Evolutionary conservation across 1,140 invertebrate genomes (phyloP).

Genomic region (Halesus radiatus): DNA sequence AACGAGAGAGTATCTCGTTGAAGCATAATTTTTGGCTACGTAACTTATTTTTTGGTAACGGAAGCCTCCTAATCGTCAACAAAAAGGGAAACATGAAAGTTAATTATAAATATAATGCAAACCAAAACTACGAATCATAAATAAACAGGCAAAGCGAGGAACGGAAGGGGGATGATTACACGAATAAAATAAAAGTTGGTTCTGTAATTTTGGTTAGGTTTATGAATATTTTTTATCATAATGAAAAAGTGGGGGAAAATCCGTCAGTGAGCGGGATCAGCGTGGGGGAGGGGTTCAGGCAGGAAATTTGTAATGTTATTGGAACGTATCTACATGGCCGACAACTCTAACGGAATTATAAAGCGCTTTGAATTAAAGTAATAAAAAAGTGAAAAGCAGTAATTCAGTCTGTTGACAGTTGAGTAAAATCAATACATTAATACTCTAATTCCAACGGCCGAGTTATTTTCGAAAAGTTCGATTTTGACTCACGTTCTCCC

Average conservation of each 20-base stretch:
- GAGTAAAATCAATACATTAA: too few relatives aligned
- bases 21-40: too few relatives aligned
- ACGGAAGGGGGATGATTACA: not conserved
- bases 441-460: too few relatives aligned
- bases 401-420: too few relatives aligned
- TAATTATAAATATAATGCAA: constrained; percentile 16
- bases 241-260: not conserved
- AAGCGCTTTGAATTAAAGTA: too few relatives aligned
- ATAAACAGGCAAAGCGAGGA: constrained; percentile 10
- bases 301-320: constrained; percentile 23
- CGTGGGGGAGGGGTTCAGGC: not conserved
- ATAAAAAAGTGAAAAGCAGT: too few relatives aligned
- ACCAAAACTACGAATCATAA: constrained; percentile 21
- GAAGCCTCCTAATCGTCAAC: too few relatives aligned
- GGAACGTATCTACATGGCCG: not conserved
- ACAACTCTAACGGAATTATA: not conserved
- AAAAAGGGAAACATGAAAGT: not conserved
- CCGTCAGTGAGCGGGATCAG: not conserved
- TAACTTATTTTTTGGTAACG: too few relatives aligned
- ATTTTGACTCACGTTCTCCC: too few relatives aligned
- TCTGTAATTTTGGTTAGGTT: not conserved
- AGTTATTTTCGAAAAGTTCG: too few relatives aligned
- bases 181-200: constrained; percentile 5
- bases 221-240: not conserved
- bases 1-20: too few relatives aligned